Evolutionary conservation across 2,113 vertebrate genomes (phyloP).

Genomic region (Mirounga angustirostris): DNA sequence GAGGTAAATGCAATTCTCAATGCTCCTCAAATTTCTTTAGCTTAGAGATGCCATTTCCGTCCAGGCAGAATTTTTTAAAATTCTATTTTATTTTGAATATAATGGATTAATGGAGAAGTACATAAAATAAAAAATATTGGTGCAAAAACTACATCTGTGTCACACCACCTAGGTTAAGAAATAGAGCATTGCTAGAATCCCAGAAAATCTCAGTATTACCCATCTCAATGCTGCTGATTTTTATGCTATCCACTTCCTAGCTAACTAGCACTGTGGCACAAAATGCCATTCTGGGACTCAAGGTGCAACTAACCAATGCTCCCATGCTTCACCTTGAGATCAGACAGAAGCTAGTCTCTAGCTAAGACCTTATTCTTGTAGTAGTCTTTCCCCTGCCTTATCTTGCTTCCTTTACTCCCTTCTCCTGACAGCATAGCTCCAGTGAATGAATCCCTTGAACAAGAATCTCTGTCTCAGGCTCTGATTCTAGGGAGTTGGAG

Average conservation of each 20-base stretch:
- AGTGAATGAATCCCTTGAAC: background rate
- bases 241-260: background rate
- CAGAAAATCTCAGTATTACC: background rate
- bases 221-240: background rate
- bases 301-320: background rate
- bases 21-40: background rate
- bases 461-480: background rate
- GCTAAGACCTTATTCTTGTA: background rate
- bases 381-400: background rate
- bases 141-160: background rate
- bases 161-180: constrained; percentile 38
- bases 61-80: constrained; percentile 6
- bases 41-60: constrained; percentile 31
- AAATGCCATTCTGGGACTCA: background rate
- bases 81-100: constrained; percentile 41
- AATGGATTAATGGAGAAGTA: background rate
- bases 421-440: background rate
- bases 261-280: background rate
- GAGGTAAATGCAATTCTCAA: background rate
- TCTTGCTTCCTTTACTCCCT: background rate
- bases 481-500: background rate
- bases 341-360: background rate
- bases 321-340: background rate
- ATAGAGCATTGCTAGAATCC: background rate
- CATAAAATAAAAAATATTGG: background rate